Evolutionary conservation across 2,888 invertebrate genomes (phyloP).

Genomic region (Omphaloscelis lunosa): DNA sequence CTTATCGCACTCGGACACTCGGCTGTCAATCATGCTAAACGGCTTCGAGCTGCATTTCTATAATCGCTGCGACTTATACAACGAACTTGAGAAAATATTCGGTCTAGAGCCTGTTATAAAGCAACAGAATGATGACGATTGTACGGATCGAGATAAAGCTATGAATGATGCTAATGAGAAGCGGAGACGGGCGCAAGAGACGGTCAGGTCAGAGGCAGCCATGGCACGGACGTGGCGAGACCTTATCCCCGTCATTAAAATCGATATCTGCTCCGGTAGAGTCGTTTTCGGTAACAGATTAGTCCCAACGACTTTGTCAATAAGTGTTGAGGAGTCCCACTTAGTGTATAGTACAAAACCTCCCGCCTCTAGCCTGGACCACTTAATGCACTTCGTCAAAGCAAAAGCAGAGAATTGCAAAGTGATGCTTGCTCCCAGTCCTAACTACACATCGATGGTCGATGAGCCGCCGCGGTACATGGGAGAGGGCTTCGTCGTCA

Average conservation of each 20-base stretch:
- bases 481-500: constrained; percentile 99
- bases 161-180: constrained; percentile 92
- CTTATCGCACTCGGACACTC: constrained; percentile 98
- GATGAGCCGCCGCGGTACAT: constrained; percentile 98
- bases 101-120: constrained; percentile 95
- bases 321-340: constrained; percentile 98
- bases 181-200: constrained; percentile 87
- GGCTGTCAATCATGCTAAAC: constrained; percentile 97
- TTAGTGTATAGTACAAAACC: constrained; percentile 98
- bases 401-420: constrained; percentile 98
- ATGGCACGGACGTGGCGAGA: constrained; percentile 98
- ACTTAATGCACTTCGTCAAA: constrained; percentile 98
- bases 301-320: constrained; percentile 97
- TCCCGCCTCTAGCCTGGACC: constrained; percentile 97
- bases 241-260: constrained; percentile 98
- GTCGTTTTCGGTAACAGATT: constrained; percentile 98
- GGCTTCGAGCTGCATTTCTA: constrained; percentile 98
- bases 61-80: constrained; percentile 97
- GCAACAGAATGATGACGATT: constrained; percentile 91
- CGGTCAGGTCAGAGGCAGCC: constrained; percentile 94
- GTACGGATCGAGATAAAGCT: constrained; percentile 89
- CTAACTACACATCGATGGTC: constrained; percentile 97
- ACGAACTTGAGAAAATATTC: constrained; percentile 96
- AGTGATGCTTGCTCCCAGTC: constrained; percentile 98
- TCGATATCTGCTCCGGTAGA: constrained; percentile 97